Base-by-base conservation (phyloP, 2,888 invertebrate genomes). In the Leucania comma region DNA sequence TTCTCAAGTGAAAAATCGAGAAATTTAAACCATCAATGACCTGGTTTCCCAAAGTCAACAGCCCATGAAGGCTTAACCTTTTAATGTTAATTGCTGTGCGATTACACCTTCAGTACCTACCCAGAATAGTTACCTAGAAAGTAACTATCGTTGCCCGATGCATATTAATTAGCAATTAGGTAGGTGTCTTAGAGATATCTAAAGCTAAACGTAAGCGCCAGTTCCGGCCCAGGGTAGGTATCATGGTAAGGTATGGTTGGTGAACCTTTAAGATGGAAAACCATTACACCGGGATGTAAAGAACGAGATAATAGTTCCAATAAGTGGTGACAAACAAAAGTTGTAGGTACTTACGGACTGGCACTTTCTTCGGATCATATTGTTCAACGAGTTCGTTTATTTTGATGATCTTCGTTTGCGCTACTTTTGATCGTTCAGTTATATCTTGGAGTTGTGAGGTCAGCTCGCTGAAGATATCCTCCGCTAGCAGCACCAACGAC, bases 311-410 rank as follows among this genome's bases (percentile, higher is more conserved):
- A 53, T 58, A 54, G 42, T 61, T 26, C 1, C 5, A 53, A 29
- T 20, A 56, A 38, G 20, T 64, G 14, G 2, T 46, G 3, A 1
- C 10, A 56, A 1, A 42, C 46, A 48, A 53, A 63, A 46, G 10
- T 66, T 78, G 66, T 42, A 20, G 17, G 17, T 96, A 99, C 99
- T 99, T 96, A 99, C 99, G 98, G 96, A 99, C 98, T 97, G 98
- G 97, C 92, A 98, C 98, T 94, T 97, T 97, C 96, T 98, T 98
- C 75, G 99, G 98, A 94, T 99, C 98, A 94, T 97, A 97, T 80
- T 96, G 96, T 88, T 96, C 96, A 87, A 98, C 97, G 88, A 97
- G 96, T 85, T 97, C 97, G 90, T 97, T 97, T 86, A 98, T 97
- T 86, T 94, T 96, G 85, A 96, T 96, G 86, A 99, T 97, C 91